A percentile compares a stretch with the other conserved stretches of the same genome.
phyloP scores from a whole-genome alignment of 2,113 vertebrate species.

The Mormyrus lacerda region DNA sequence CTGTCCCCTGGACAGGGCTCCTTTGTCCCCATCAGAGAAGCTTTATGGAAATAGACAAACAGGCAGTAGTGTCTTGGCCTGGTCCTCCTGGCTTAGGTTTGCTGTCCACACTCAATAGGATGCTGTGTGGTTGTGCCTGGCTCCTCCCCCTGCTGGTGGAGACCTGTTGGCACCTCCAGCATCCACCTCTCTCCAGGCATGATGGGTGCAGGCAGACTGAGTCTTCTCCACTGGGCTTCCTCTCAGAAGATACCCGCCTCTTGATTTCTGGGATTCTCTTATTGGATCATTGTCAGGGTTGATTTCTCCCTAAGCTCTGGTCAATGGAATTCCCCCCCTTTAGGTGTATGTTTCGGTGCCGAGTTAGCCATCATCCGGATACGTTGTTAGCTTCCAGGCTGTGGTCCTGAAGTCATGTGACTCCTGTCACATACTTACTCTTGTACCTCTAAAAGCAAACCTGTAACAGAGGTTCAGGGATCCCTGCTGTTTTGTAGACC shows the following conservation, averaged over 20 bases:
- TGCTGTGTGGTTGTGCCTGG: neutral
- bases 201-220: neutral
- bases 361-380: neutral
- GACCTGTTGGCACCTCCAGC: neutral
- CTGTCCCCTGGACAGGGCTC: constrained; percentile 12
- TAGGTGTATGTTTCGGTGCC: neutral
- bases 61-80: constrained; percentile 6
- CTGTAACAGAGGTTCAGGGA: neutral
- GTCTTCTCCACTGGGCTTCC: neutral
- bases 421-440: neutral
- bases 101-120: neutral
- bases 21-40: constrained; percentile 19
- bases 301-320: neutral
- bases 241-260: neutral
- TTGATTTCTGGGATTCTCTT: neutral
- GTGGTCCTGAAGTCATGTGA: neutral
- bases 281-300: neutral
- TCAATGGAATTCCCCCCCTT: neutral
- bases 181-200: neutral
- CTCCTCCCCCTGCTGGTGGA: neutral
- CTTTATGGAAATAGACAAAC: neutral
- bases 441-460: neutral
- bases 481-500: neutral
- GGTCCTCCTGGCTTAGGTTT: neutral
- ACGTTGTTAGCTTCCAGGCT: neutral